Evolutionary conservation across 1,140 invertebrate species (phyloP).

Genomic region (Matsumurasca onukii): DNA sequence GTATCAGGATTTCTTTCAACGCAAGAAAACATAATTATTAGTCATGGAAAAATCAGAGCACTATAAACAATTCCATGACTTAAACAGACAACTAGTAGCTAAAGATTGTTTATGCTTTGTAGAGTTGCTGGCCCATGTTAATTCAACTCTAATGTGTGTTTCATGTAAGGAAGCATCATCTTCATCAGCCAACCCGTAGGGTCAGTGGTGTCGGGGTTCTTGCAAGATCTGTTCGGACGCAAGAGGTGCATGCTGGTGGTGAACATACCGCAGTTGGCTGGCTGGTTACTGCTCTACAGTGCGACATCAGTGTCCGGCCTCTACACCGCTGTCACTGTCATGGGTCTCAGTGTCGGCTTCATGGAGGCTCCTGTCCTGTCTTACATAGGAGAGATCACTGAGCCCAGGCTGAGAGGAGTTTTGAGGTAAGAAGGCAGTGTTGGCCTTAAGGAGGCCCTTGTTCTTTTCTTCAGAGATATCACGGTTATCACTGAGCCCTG

Average conservation of each 20-base stretch:
- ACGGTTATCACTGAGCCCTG: too few relatives aligned
- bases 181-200: slow-evolving; percentile 37
- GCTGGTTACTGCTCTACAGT: slow-evolving; percentile 36
- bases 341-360: slow-evolving; percentile 49
- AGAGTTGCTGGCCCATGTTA: too few relatives aligned
- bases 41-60: too few relatives aligned
- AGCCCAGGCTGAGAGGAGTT: slow-evolving; percentile 35
- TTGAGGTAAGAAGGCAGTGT: slow-evolving; percentile 10
- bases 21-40: too few relatives aligned
- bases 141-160: too few relatives aligned
- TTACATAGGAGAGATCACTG: slow-evolving; percentile 55
- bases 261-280: slow-evolving; percentile 35
- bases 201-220: slow-evolving; percentile 33
- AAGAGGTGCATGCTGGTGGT: slow-evolving; percentile 39
- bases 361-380: slow-evolving; percentile 53
- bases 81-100: too few relatives aligned
- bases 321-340: slow-evolving; percentile 32
- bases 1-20: too few relatives aligned
- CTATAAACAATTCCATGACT: too few relatives aligned
- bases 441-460: too few relatives aligned
- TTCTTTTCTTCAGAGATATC: too few relatives aligned
- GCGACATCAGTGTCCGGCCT: slow-evolving; percentile 28
- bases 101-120: too few relatives aligned
- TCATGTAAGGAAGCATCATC: slow-evolving; percentile 37
- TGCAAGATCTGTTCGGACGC: slow-evolving; percentile 36